Percentiles rank a stretch among this genome's conserved stretches.
phyloP scores from a whole-genome alignment of 2,797 vertebrate genomes.

The Scolopax rusticola region DNA sequence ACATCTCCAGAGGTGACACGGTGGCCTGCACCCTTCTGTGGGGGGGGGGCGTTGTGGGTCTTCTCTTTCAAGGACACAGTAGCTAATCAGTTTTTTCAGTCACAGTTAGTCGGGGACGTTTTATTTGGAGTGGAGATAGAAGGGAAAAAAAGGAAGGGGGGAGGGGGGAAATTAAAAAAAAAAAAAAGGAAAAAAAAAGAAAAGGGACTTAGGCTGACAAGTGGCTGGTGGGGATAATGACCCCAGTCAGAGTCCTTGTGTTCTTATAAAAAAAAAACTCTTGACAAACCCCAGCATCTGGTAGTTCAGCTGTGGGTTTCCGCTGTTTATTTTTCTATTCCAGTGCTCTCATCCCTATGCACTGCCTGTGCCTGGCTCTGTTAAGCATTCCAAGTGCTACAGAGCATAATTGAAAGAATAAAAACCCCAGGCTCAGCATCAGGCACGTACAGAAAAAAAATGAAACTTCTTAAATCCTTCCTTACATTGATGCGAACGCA shows the following conservation, averaged over 20 bases:
- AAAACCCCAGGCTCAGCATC: constrained; percentile 41
- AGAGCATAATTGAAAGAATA: constrained; percentile 47
- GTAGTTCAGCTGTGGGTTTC: constrained; percentile 71
- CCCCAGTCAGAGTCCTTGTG: constrained; percentile 24
- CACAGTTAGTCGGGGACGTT: neutral
- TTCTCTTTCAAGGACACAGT: neutral
- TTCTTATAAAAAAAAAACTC: constrained; percentile 1
- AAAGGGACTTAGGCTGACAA: neutral
- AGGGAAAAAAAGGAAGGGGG: rapidly evolving
- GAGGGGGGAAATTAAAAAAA: too few species aligned
- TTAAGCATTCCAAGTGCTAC: constrained; percentile 55
- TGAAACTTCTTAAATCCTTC: constrained; percentile 28
- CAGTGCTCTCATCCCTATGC: constrained; percentile 32
- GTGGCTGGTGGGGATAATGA: constrained; percentile 40
- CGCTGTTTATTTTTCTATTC: constrained; percentile 70
- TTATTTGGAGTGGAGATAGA: neutral
- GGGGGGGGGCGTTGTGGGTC: rapidly evolving
- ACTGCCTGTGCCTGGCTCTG: constrained; percentile 55
- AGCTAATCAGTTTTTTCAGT: neutral
- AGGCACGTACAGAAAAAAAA: constrained; percentile 21
- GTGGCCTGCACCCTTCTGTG: neutral
- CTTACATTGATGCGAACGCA: neutral
- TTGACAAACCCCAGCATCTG: constrained; percentile 52
- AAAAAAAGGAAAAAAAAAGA: neutral
- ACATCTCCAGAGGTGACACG: neutral